Conservation (phyloP, 2,888 invertebrate species). For the Neocrepidodera transversa region DNA sequence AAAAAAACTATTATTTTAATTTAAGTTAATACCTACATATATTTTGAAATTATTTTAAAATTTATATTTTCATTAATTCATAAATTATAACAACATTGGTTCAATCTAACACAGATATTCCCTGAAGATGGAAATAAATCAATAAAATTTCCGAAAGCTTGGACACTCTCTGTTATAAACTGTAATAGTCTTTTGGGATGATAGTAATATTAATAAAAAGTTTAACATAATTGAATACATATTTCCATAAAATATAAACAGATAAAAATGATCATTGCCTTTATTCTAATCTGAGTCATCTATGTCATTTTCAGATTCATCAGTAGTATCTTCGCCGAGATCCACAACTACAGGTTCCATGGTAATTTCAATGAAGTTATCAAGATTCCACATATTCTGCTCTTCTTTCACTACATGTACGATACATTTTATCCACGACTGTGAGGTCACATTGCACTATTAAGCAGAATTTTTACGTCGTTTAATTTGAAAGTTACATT, state of each 20-base stretch:
- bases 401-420: slow-evolving; percentile 58
- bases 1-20: too few relatives aligned
- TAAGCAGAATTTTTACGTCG: slow-evolving; percentile 10
- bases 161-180: too few relatives aligned
- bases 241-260: neutral
- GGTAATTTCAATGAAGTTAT: slow-evolving; percentile 69
- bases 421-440: slow-evolving; percentile 8
- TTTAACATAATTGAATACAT: neutral
- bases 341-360: slow-evolving; percentile 12
- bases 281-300: slow-evolving; percentile 4
- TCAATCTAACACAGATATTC: too few relatives aligned
- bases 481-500: slow-evolving; percentile 10
- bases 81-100: too few relatives aligned
- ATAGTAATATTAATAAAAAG: too few relatives aligned
- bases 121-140: too few relatives aligned
- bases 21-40: too few relatives aligned
- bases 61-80: too few relatives aligned
- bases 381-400: slow-evolving; percentile 43
- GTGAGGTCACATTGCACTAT: slow-evolving; percentile 1
- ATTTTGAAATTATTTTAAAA: too few relatives aligned
- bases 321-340: slow-evolving; percentile 12
- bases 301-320: slow-evolving; percentile 6
- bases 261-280: neutral
- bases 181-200: too few relatives aligned
- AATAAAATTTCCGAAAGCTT: too few relatives aligned